Percentiles rank a stretch among this genome's conserved stretches.
Conservation (phyloP, 2,888 invertebrate genomes). For the Patella depressa region DNA sequence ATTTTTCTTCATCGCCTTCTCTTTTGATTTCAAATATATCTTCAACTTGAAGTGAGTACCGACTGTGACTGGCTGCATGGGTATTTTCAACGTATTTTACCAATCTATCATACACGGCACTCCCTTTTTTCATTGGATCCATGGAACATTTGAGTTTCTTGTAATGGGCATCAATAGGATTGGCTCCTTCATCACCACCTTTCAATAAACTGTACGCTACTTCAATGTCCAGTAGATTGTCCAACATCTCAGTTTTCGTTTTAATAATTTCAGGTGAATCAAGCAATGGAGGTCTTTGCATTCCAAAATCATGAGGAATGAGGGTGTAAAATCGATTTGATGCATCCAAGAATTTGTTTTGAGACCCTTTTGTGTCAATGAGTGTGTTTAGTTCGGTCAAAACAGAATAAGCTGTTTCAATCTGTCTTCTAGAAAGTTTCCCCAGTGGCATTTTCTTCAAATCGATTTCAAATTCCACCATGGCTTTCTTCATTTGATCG, state of each 20-base stretch:
- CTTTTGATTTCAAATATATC: constrained; percentile 74
- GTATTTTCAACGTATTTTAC: constrained; percentile 88
- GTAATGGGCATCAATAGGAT: constrained; percentile 88
- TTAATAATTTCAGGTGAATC: constrained; percentile 82
- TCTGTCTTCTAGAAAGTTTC: constrained; percentile 87
- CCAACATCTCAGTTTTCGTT: constrained; percentile 86
- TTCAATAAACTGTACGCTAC: constrained; percentile 91
- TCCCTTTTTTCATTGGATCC: constrained; percentile 77
- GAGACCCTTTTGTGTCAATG: constrained; percentile 70
- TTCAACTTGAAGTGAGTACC: constrained; percentile 80
- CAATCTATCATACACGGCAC: constrained; percentile 83
- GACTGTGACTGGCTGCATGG: constrained; percentile 89
- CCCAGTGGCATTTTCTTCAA: constrained; percentile 98
- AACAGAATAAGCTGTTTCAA: constrained; percentile 87
- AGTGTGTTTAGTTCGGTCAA: constrained; percentile 74
- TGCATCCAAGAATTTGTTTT: constrained; percentile 80
- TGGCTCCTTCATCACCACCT: constrained; percentile 73
- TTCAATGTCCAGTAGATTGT: constrained; percentile 93
- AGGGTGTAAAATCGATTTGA: constrained; percentile 95
- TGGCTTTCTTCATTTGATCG: constrained; percentile 89
- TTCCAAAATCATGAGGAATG: constrained; percentile 95
- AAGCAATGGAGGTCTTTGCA: constrained; percentile 85
- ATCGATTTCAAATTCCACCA: constrained; percentile 96
- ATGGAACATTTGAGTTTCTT: constrained; percentile 88
- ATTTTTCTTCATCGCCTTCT: constrained; percentile 76